Evolutionary conservation across 1,140 invertebrate species (phyloP).

Genomic region (Coenobita brevimanus): DNA sequence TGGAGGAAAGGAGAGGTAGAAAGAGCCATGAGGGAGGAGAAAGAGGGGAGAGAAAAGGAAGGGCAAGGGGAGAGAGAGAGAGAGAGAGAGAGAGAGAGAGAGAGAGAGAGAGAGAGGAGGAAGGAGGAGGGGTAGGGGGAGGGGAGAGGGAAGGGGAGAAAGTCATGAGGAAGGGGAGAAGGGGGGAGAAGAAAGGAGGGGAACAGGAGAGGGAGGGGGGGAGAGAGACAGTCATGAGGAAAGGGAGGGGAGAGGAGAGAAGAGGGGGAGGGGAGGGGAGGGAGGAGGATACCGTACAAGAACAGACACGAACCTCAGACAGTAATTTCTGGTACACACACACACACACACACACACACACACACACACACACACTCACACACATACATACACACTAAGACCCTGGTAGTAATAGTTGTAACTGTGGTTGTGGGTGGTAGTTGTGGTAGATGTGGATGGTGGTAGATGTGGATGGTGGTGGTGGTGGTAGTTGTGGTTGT

Average conservation of each 20-base stretch:
- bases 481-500: no score
- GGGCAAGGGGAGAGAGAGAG: background rate
- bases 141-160: background rate
- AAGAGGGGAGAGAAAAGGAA: background rate
- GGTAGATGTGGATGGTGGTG: no score
- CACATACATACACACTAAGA: no score
- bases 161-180: background rate
- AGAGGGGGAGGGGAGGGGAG: background rate
- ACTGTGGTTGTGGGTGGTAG: no score
- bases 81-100: background rate
- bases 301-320: background rate
- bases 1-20: background rate
- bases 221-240: background rate
- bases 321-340: background rate
- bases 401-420: no score
- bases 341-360: slow-evolving; percentile 11
- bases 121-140: background rate
- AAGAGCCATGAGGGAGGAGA: no score
- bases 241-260: no score
- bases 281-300: no score
- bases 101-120: background rate
- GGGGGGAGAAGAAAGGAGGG: background rate
- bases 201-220: background rate
- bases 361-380: background rate
- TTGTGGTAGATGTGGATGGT: no score